Evolutionary conservation across 2,888 invertebrate species (phyloP).

Genomic region (Volucella bombylans): DNA sequence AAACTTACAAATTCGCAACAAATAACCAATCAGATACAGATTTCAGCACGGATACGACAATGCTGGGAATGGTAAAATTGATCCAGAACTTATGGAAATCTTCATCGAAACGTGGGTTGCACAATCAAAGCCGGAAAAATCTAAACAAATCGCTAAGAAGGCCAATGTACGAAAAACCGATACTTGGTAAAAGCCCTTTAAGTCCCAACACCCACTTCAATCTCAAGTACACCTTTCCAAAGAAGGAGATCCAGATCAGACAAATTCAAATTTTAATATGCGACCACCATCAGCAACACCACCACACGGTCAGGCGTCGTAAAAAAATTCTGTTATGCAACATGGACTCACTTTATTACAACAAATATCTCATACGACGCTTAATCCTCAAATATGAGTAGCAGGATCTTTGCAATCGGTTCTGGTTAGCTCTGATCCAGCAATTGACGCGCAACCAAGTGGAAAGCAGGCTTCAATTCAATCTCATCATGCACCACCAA

Average conservation of each 20-base stretch:
- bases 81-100: slow-evolving; percentile 81
- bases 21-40: slow-evolving; percentile 38
- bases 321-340: slow-evolving; percentile 64
- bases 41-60: slow-evolving; percentile 19
- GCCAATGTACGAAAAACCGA: too few species aligned
- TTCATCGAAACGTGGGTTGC: slow-evolving; percentile 80
- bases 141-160: slow-evolving; percentile 29
- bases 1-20: slow-evolving; percentile 41
- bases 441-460: slow-evolving; percentile 39
- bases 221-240: slow-evolving; percentile 85
- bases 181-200: slow-evolving; percentile 65
- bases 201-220: slow-evolving; percentile 83
- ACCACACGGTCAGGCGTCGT: slow-evolving; percentile 54
- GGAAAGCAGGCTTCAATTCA: slow-evolving; percentile 76
- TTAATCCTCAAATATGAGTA: slow-evolving; percentile 27
- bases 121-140: slow-evolving; percentile 73
- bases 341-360: slow-evolving; percentile 32
- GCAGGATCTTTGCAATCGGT: slow-evolving; percentile 15
- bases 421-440: slow-evolving; percentile 75
- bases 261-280: slow-evolving; percentile 72
- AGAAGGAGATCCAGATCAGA: slow-evolving; percentile 32
- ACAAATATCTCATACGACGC: slow-evolving; percentile 46
- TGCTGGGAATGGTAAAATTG: slow-evolving; percentile 78
- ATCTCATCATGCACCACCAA: slow-evolving; percentile 78
- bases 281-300: slow-evolving; percentile 54